A percentile compares a stretch with the other conserved stretches of the same genome.
These are phyloP conservation scores for Tetheella fluctuosa DNA, from an alignment of 2,888 invertebrate genomes.

Conservation along the genomic window DNA sequence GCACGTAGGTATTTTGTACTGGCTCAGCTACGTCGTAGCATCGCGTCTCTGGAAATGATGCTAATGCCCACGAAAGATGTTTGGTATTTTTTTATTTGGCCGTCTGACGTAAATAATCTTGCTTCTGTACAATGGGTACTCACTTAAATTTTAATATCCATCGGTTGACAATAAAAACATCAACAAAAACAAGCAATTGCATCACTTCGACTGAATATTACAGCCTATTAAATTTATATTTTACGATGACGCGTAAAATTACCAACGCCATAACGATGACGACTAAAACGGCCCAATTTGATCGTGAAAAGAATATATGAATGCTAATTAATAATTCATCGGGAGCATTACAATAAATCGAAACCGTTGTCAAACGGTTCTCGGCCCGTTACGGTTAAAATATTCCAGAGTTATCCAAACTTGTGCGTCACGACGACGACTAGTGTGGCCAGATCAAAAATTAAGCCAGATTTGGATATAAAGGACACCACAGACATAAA, in stretches of 20 bases:
- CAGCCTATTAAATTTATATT: not conserved
- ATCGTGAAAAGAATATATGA: slow-evolving; percentile 26
- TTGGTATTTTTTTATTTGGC: too few species aligned
- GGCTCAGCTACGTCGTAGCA: not conserved
- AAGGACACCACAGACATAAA: too few species aligned
- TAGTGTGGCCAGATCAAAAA: not conserved
- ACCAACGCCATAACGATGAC: not conserved
- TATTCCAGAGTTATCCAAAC: not conserved
- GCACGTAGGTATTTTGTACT: not conserved
- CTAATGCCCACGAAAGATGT: not conserved
- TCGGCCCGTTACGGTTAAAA: slow-evolving; percentile 1
- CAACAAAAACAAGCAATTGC: too few species aligned
- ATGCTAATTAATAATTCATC: slow-evolving; percentile 39
- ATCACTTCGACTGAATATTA: not conserved
- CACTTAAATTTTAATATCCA: too few species aligned
- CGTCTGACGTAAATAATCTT: too few species aligned
- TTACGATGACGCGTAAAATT: not conserved
- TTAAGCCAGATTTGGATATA: not conserved
- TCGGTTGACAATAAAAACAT: too few species aligned
- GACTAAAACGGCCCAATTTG: slow-evolving; percentile 26
- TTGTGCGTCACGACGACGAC: not conserved
- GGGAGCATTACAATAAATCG: slow-evolving; percentile 12
- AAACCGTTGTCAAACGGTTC: slow-evolving; percentile 6
- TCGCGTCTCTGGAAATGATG: too few species aligned
- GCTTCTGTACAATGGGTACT: too few species aligned